These are phyloP conservation scores for Bergia puertoricense DNA, from an alignment of 92 coral and sea anemone genomes.

Conservation along the genomic window DNA sequence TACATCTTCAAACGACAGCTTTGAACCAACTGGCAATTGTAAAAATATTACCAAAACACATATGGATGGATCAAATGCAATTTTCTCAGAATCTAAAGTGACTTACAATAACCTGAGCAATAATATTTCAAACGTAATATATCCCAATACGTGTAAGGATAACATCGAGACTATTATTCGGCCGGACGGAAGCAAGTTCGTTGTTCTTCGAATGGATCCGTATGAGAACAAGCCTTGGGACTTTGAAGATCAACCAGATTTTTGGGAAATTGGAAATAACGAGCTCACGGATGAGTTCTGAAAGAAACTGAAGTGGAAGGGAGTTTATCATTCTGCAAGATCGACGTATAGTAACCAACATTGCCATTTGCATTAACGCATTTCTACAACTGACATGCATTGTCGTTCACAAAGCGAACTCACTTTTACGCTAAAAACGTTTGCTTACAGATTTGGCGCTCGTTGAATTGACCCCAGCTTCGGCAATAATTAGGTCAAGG, in stretches of 20 bases:
- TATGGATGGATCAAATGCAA: neutral
- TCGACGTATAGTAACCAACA: neutral
- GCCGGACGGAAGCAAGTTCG: conserved; percentile 18
- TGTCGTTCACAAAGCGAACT: too few species aligned
- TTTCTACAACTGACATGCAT: too few species aligned
- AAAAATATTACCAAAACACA: neutral
- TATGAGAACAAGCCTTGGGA: neutral
- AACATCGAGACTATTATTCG: neutral
- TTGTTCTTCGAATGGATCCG: conserved; percentile 6
- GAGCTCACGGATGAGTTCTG: neutral
- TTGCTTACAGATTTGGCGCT: neutral
- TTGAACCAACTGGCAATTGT: conserved; percentile 12
- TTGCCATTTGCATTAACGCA: too few species aligned
- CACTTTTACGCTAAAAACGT: neutral
- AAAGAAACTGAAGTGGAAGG: neutral
- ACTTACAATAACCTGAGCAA: neutral
- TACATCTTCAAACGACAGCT: conserved; percentile 37
- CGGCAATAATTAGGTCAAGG: neutral
- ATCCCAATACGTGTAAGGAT: neutral
- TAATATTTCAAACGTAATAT: neutral
- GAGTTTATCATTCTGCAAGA: neutral
- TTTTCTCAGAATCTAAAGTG: neutral
- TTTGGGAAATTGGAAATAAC: neutral
- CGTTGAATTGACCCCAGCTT: neutral
- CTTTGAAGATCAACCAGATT: neutral